Conservation (phyloP, 2,113 vertebrate genomes). For the Anguilla rostrata region DNA sequence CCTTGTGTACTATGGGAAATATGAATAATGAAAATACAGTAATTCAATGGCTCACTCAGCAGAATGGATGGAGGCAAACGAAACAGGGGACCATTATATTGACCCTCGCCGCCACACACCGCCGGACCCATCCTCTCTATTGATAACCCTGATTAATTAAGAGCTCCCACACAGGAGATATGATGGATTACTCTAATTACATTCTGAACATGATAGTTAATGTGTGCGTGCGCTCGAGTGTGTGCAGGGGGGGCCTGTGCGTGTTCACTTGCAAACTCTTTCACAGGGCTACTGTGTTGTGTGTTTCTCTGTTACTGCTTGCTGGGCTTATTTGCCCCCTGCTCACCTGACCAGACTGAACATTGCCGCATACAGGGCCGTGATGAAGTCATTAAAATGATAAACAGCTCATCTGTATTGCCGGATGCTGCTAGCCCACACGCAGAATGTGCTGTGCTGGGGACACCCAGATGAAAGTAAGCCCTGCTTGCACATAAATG, state of each 20-base stretch:
- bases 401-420: neutral
- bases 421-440: neutral
- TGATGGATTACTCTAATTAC: neutral
- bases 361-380: neutral
- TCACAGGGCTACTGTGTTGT: neutral
- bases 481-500: neutral
- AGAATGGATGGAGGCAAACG: too few species aligned
- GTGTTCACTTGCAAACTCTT: neutral
- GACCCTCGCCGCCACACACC: neutral
- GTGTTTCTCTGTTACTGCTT: neutral
- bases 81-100: too few species aligned
- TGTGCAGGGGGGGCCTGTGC: neutral
- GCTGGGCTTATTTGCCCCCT: neutral
- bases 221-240: neutral
- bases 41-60: too few species aligned
- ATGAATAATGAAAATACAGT: too few species aligned
- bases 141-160: slow-evolving; percentile 1
- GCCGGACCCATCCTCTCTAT: neutral
- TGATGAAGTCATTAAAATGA: neutral
- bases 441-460: neutral
- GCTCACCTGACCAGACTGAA: neutral
- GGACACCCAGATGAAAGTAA: neutral
- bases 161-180: neutral
- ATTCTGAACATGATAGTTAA: neutral
- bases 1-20: too few species aligned